Evolutionary conservation across 2,113 vertebrate genomes (phyloP).

Genomic region (Nansenia antarctica): DNA sequence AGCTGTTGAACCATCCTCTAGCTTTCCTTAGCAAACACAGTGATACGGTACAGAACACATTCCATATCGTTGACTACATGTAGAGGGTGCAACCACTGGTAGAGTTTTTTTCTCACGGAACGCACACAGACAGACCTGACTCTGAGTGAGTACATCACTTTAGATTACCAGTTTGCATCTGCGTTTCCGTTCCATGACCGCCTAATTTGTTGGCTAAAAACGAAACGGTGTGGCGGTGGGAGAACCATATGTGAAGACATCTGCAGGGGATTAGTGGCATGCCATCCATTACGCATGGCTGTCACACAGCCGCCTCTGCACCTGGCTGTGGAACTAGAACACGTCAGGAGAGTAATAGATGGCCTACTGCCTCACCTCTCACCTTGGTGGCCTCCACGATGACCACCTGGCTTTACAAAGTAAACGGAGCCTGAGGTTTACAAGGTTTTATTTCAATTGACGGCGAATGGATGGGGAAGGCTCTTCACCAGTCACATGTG

Average conservation of each 20-base stretch:
- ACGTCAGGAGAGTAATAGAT: background rate
- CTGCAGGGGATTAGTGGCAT: background rate
- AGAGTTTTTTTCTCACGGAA: background rate
- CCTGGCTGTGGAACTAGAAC: background rate
- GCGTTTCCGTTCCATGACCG: background rate
- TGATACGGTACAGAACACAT: background rate
- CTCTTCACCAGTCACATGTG: background rate
- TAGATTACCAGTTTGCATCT: background rate
- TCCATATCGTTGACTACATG: background rate
- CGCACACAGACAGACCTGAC: background rate
- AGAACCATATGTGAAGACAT: slow-evolving; percentile 1
- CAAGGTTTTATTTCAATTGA: background rate
- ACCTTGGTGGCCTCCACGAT: background rate
- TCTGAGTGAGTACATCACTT: background rate
- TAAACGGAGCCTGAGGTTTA: background rate
- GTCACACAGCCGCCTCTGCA: background rate
- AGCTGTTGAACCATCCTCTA: background rate
- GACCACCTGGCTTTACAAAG: background rate
- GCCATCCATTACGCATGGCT: background rate
- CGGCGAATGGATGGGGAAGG: background rate
- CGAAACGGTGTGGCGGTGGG: background rate
- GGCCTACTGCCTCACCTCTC: background rate
- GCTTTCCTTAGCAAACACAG: background rate
- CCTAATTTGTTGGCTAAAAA: background rate
- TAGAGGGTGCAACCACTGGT: background rate